phyloP scores from a whole-genome alignment of 1,140 invertebrate species.

The Protaetia brevitarsis region DNA sequence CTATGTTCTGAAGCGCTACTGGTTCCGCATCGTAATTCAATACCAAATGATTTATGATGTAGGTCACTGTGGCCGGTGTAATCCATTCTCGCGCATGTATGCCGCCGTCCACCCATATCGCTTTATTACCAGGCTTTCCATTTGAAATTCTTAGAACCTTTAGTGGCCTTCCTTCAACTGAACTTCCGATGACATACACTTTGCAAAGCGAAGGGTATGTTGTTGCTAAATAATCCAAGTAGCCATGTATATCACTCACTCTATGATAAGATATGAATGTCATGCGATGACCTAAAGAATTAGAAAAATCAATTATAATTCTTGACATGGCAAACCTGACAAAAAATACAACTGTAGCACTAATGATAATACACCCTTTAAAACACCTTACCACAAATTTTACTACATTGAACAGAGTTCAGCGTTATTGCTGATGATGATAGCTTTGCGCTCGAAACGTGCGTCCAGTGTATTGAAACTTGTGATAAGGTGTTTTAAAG shows the following conservation, averaged over 20 bases:
- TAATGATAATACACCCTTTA: no score
- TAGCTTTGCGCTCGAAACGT: no score
- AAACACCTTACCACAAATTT: no score
- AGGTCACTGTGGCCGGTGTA: conserved; percentile 79
- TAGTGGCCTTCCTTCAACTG: conserved; percentile 69
- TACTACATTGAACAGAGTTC: no score
- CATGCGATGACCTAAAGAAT: conserved; percentile 66
- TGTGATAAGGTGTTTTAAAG: no score
- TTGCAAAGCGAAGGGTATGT: conserved; percentile 69
- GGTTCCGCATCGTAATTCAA: conserved; percentile 67
- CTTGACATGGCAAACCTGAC: not conserved
- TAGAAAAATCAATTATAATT: not conserved
- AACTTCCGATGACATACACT: conserved; percentile 70
- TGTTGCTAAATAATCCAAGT: conserved; percentile 68
- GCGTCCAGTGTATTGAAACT: no score
- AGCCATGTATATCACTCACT: conserved; percentile 67
- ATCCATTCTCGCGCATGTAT: conserved; percentile 94
- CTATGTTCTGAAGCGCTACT: conserved; percentile 68
- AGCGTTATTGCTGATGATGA: no score
- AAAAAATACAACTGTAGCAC: no score
- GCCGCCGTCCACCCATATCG: conserved; percentile 68
- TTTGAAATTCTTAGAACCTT: conserved; percentile 69
- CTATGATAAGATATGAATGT: conserved; percentile 81
- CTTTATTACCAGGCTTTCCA: conserved; percentile 58
- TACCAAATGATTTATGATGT: conserved; percentile 75